A percentile compares a stretch with the other conserved stretches of the same genome.
These are phyloP conservation scores for Sarcoramphus papa DNA, from an alignment of 2,797 vertebrate genomes.

Conservation along the genomic window DNA sequence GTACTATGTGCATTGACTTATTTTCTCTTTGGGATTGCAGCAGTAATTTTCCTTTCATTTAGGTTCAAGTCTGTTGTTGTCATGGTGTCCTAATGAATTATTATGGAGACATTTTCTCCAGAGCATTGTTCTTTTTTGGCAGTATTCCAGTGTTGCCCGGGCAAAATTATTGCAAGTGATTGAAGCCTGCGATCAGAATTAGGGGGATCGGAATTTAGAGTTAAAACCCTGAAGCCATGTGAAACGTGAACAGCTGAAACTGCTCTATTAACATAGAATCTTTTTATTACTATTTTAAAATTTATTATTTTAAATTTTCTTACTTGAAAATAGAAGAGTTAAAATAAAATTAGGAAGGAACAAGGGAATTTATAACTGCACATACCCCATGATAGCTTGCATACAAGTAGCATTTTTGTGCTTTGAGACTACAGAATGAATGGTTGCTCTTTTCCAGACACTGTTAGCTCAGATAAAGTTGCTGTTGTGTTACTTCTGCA, in stretches of 20 bases:
- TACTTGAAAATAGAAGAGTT: neutral
- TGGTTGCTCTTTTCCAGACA: neutral
- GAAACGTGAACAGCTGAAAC: neutral
- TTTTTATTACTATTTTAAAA: neutral
- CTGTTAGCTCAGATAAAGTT: neutral
- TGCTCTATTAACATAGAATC: neutral
- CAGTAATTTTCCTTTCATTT: constrained; percentile 32
- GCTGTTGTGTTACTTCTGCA: neutral
- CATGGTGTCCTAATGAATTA: constrained; percentile 10
- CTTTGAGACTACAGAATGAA: too few species aligned
- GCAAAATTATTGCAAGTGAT: neutral
- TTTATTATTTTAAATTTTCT: neutral
- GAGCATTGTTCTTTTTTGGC: neutral
- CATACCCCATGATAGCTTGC: rapidly evolving
- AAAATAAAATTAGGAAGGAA: neutral
- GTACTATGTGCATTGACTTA: neutral
- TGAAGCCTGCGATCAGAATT: neutral
- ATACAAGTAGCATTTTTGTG: neutral
- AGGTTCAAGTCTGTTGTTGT: constrained; percentile 11
- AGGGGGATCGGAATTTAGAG: neutral
- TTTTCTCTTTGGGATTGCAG: neutral
- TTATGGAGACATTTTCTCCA: constrained; percentile 6
- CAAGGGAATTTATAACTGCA: neutral
- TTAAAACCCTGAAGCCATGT: neutral
- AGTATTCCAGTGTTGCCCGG: neutral